These are phyloP conservation scores for Harmothoe impar DNA, from an alignment of 2,888 invertebrate species.

Conservation along the genomic window DNA sequence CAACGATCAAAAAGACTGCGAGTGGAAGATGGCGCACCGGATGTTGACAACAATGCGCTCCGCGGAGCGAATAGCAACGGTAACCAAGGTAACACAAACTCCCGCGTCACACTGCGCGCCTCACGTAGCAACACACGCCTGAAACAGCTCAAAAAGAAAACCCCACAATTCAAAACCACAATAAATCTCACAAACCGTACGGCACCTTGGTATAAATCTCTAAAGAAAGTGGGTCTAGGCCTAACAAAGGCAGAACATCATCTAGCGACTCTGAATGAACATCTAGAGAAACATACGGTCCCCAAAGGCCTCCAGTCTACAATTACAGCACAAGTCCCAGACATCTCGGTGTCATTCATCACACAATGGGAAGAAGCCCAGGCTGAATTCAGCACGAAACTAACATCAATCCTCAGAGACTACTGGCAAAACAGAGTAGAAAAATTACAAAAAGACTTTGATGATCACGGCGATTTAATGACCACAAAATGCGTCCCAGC, in stretches of 20 bases:
- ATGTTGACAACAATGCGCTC: not conserved
- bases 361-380: not conserved
- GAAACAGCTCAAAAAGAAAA: not conserved
- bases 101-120: not conserved
- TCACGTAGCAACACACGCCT: not conserved
- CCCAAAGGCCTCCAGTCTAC: not conserved
- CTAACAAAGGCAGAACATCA: not conserved
- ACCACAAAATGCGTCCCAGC: not conserved
- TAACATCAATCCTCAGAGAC: not conserved
- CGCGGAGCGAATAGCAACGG: not conserved
- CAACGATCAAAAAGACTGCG: not conserved
- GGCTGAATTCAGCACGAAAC: not conserved
- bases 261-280: not conserved
- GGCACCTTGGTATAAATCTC: not conserved
- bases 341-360: not conserved
- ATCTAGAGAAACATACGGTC: not conserved
- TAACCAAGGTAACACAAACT: not conserved
- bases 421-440: not conserved
- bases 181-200: not conserved
- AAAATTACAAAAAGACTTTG: not conserved
- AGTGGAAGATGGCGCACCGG: not conserved
- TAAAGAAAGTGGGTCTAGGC: not conserved
- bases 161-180: not conserved
- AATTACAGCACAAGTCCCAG: not conserved
- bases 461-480: not conserved